Base-by-base conservation (phyloP, 1,140 invertebrate genomes). In the Chironomus striatipennis region DNA sequence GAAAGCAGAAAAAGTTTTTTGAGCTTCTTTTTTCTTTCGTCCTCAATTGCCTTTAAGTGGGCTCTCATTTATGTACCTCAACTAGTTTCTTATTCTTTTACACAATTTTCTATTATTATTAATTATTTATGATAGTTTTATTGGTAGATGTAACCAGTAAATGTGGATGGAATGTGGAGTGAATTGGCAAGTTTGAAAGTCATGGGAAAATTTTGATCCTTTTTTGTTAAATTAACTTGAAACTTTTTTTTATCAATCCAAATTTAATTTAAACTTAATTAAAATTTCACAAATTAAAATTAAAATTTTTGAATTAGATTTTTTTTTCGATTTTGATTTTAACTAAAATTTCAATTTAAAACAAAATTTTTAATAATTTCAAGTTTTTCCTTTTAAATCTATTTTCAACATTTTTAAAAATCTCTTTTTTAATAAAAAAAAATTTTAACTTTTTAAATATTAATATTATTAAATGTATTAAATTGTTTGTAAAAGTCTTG, bases 261-360 rank as follows among this genome's bases (percentile, higher is more conserved):
- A 9, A 47, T 47, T 4, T 47, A 12, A 47, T 47, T 47, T 47
- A 47, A 47, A 4, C 9, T 12, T 47, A 12, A 2, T 47, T 43
- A 43, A 7, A 43, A 43, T 5, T 43, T n/a, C n/a, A 43, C 6
- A 47, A 8, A 8, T 47, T 47, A 15, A 47, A 47, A 43, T 83
- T 5, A 76, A 75, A 17, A 67, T 17, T 67, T 67, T 67, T 17
- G 7, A 20, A 34, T 73, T 73, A 3, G 10, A 73, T n/a, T n/a
- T n/a, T n/a, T n/a, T n/a, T n/a, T n/a, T n/a, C n/a, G n/a, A n/a
- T n/a, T n/a, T n/a, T n/a, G n/a, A n/a, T n/a, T n/a, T n/a, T n/a
- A n/a, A n/a, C n/a, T n/a, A n/a, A n/a, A n/a, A n/a, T n/a, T n/a
- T n/a, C n/a, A n/a, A n/a, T n/a, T n/a, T n/a, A n/a, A n/a, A n/a